Evolutionary conservation across 1,140 invertebrate genomes (phyloP).

Genomic region (Tetramorium parvispinum): DNA sequence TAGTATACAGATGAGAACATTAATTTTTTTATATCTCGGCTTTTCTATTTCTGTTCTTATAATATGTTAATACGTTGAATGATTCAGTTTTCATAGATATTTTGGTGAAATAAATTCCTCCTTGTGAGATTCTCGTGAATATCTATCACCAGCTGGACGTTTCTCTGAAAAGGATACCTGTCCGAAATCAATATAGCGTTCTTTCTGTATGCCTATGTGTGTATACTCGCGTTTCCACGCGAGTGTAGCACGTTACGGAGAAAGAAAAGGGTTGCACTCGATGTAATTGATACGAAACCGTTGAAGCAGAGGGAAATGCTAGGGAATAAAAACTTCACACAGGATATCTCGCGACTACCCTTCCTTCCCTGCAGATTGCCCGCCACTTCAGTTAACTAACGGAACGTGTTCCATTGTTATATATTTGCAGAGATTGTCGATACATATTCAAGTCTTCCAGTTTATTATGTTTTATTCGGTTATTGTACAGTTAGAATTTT

Average conservation of each 20-base stretch:
- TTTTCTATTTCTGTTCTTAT: background rate
- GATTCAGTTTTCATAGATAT: background rate
- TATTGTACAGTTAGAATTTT: background rate
- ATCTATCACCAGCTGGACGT: constrained; percentile 3
- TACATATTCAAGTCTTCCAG: background rate
- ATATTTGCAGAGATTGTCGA: background rate
- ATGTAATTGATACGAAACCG: constrained; percentile 61
- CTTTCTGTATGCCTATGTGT: background rate
- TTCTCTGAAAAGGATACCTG: constrained; percentile 14
- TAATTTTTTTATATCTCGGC: background rate
- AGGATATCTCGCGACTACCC: constrained; percentile 34
- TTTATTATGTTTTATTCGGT: background rate
- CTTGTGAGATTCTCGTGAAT: background rate
- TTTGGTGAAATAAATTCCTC: background rate
- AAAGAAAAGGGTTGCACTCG: constrained; percentile 62
- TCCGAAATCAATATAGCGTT: constrained; percentile 31
- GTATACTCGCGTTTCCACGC: background rate
- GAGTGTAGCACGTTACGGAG: constrained; percentile 26
- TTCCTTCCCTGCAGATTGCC: constrained; percentile 16
- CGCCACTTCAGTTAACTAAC: constrained; percentile 1
- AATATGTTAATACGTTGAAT: background rate
- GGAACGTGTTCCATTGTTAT: background rate
- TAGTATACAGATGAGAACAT: background rate
- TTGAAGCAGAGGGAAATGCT: constrained; percentile 58
- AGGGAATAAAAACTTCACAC: constrained; percentile 43